Percentiles rank a stretch among this genome's conserved stretches.
Evolutionary conservation across 2,888 invertebrate species (phyloP).

Genomic region (Odontothrips loti): DNA sequence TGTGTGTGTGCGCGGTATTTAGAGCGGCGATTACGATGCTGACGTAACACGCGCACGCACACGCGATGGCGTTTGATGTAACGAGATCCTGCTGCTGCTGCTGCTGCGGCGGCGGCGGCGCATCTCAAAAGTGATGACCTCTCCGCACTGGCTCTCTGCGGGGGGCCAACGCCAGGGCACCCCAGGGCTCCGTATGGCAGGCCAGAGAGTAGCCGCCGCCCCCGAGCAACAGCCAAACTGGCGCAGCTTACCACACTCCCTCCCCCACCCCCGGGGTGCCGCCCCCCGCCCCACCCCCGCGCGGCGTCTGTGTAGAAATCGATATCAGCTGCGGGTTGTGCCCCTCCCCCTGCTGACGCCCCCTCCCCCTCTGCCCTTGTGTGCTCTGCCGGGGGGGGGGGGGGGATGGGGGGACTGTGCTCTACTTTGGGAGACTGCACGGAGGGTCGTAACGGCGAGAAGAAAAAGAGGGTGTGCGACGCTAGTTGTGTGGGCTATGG

Average conservation of each 20-base stretch:
- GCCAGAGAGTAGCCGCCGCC: no score
- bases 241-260: neutral
- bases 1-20: no score
- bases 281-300: neutral
- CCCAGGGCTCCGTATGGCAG: no score
- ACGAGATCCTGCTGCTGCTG: no score
- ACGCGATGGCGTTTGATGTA: no score
- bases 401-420: neutral
- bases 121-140: no score
- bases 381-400: neutral
- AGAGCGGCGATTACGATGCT: no score
- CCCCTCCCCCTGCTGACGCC: neutral
- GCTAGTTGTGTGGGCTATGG: neutral
- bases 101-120: no score
- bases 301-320: neutral
- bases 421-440: neutral
- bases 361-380: neutral
- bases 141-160: no score
- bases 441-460: neutral
- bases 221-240: no score
- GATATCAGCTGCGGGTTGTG: neutral
- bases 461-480: neutral
- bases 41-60: no score
- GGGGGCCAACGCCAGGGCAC: no score
- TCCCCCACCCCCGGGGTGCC: neutral